These are phyloP conservation scores for Apodemus sylvaticus DNA, from an alignment of 2,113 vertebrate genomes.

Conservation along the genomic window DNA sequence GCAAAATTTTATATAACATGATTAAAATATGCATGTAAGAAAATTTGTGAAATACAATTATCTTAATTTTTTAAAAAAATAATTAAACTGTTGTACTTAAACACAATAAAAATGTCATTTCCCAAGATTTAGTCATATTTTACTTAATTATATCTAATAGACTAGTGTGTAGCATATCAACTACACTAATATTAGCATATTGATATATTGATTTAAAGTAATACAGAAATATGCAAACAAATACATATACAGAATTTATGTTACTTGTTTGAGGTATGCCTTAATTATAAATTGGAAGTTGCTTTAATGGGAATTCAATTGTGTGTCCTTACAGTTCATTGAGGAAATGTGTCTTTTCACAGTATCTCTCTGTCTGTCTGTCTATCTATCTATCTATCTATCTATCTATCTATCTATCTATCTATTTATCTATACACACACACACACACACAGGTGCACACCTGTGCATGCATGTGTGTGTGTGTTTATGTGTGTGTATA, in stretches of 20 bases:
- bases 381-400: too few species aligned
- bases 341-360: neutral
- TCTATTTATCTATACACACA: too few species aligned
- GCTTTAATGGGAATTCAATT: neutral
- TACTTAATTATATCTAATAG: neutral
- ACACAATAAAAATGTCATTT: neutral
- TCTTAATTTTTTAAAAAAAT: neutral
- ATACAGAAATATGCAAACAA: neutral
- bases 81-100: neutral
- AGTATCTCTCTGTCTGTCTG: too few species aligned
- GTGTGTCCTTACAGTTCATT: neutral
- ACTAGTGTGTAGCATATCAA: neutral
- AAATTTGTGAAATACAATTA: neutral
- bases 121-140: neutral
- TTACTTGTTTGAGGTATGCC: neutral
- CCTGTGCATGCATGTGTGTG: too few species aligned
- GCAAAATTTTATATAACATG: neutral
- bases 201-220: neutral
- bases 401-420: too few species aligned
- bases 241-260: neutral
- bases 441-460: too few species aligned
- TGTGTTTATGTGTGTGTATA: neutral
- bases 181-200: neutral
- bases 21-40: neutral
- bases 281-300: neutral